These are phyloP conservation scores for Lutjanus campechanus DNA, from an alignment of 2,797 vertebrate species.

Conservation along the genomic window DNA sequence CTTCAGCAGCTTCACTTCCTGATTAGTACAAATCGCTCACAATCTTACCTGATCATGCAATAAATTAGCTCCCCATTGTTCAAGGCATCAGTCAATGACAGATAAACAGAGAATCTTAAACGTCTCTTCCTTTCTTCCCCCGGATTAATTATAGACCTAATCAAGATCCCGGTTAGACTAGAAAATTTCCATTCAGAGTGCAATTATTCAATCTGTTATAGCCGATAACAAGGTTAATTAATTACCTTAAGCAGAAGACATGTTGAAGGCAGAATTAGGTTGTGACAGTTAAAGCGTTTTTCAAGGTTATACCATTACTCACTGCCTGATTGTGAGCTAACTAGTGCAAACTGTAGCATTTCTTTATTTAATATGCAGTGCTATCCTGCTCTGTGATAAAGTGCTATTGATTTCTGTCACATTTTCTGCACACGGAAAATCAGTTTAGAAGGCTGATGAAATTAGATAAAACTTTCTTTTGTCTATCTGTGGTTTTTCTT, in stretches of 20 bases:
- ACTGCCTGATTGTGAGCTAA: constrained; percentile 45
- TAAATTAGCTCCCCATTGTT: constrained; percentile 69
- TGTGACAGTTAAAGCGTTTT: constrained; percentile 51
- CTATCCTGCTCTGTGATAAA: constrained; percentile 14
- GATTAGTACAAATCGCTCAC: constrained; percentile 55
- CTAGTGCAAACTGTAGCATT: constrained; percentile 4
- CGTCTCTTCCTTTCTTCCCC: constrained; percentile 50
- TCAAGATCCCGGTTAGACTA: constrained; percentile 69
- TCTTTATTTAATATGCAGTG: constrained; percentile 15
- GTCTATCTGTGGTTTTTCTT: background rate
- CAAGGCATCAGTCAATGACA: constrained; percentile 62
- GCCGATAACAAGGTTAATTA: constrained; percentile 77
- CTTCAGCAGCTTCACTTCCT: constrained; percentile 14
- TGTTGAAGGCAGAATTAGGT: constrained; percentile 51
- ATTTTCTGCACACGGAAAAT: constrained; percentile 5
- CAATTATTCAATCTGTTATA: constrained; percentile 77
- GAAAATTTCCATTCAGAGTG: constrained; percentile 67
- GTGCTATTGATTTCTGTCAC: constrained; percentile 24
- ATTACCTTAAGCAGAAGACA: constrained; percentile 63
- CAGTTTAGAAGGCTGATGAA: constrained; percentile 1
- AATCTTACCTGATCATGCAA: constrained; percentile 57
- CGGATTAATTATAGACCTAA: constrained; percentile 76
- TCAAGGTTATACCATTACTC: constrained; percentile 65
- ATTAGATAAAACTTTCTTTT: background rate
- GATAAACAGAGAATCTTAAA: constrained; percentile 68